Base-by-base conservation (phyloP, 2,797 vertebrate species). In the Astyanax mexicanus region DNA sequence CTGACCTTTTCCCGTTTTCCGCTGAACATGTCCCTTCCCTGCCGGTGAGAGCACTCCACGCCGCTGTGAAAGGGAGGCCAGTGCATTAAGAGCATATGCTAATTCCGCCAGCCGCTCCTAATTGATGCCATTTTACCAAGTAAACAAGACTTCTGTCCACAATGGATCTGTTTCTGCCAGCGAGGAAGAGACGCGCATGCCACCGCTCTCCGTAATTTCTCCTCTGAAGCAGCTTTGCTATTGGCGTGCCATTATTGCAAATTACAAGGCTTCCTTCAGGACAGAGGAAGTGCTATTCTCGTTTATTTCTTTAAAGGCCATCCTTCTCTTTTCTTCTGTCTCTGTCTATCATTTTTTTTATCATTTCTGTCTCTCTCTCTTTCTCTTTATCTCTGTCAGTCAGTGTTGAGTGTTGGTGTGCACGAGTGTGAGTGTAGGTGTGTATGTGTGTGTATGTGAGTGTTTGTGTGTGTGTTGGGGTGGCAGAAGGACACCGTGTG, bases 191-290 rank as follows among this genome's bases (percentile, higher is more conserved):
- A 91, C 89, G 87, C 92, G 92, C 93, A 87, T 90, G 88, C 90
- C 84, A 86, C 87, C 92, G 93, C 94, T 90, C 86, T 86, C 89
- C 88, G 92, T 93, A 92, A 95, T 96, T 94, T 92, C 87, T 93
- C 92, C 88, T 83, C 86, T 60, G 79, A 90, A 87, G 57, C 91
- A 77, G 64, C 80, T 80, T 67, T 60, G 87, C 92, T 94, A 93
- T 92, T 93, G 94, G 92, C 92, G 88, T 88, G 83, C 93, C 92
- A 94, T 97, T 98, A 98, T 95, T 96, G 95, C 94, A 95, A 96
- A 97, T 96, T 93, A 94, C 86, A 93, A 91, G 86, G 88, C 94
- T 94, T 85, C 84, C 84, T 84, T 90, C 88, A 86, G 77, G 77
- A 78, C 92, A 91, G 83, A 94, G 88, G 87, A 90, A 95, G 87